phyloP scores from a whole-genome alignment of 2,797 vertebrate genomes.

The Platyrinchus mystaceus region DNA sequence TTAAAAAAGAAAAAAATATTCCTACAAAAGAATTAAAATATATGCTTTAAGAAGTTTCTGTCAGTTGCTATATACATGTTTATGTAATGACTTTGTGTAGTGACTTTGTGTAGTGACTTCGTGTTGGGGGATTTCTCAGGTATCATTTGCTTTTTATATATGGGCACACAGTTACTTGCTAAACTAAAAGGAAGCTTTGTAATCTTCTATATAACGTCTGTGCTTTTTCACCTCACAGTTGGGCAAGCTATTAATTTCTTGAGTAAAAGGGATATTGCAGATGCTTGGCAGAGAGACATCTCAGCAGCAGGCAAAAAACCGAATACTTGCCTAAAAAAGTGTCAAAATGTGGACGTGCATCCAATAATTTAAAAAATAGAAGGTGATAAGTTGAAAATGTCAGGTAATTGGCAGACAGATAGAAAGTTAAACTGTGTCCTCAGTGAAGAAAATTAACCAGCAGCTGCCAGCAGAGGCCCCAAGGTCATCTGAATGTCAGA shows the following conservation, averaged over 20 bases:
- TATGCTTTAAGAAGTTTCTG: background rate
- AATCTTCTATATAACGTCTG: background rate
- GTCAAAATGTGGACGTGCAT: conserved; percentile 82
- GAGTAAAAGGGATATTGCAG: background rate
- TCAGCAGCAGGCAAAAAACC: conserved; percentile 45
- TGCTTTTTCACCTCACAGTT: background rate
- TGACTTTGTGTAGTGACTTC: background rate
- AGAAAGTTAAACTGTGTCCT: conserved; percentile 88
- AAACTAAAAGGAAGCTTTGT: background rate
- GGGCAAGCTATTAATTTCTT: conserved; percentile 49
- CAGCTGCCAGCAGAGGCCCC: conserved; percentile 83
- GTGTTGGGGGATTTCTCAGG: background rate
- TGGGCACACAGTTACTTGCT: background rate
- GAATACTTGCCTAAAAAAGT: conserved; percentile 70
- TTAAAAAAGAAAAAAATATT: background rate
- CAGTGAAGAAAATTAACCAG: conserved; percentile 87
- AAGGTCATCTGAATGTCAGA: conserved; percentile 96
- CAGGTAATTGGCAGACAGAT: conserved; percentile 87
- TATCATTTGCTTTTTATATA: background rate
- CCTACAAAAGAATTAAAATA: background rate
- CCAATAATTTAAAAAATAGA: conserved; percentile 84
- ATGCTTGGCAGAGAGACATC: conserved; percentile 27
- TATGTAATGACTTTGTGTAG: background rate
- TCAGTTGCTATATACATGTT: background rate
- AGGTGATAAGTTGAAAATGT: conserved; percentile 86